Conservation (phyloP, 2,888 invertebrate species). For the Ophioninae sp. region DNA sequence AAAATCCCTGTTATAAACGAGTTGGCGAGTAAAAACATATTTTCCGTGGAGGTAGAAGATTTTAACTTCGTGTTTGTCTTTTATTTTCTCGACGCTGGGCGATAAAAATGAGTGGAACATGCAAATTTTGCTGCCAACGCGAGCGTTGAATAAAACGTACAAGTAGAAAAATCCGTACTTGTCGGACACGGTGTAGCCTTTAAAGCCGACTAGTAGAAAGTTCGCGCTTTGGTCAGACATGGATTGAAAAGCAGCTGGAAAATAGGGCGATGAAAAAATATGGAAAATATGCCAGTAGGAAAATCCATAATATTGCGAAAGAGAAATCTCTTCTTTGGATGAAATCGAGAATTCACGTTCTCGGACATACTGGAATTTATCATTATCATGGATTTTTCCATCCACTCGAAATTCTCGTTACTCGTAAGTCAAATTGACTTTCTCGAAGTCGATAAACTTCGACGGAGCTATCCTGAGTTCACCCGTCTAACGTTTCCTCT, state of each 20-base stretch:
- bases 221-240: slow-evolving; percentile 19
- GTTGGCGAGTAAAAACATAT: slow-evolving; percentile 39
- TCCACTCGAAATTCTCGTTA: slow-evolving; percentile 1
- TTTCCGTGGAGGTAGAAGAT: slow-evolving; percentile 11
- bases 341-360: slow-evolving; percentile 8
- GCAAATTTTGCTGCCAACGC: neutral
- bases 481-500: neutral
- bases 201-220: slow-evolving; percentile 23
- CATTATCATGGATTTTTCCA: slow-evolving; percentile 48
- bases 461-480: slow-evolving; percentile 32
- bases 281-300: neutral
- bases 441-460: slow-evolving; percentile 24
- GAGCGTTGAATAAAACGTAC: neutral
- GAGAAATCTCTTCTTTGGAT: slow-evolving; percentile 1
- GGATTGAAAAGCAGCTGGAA: neutral
- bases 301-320: neutral
- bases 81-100: neutral
- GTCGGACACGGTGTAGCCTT: slow-evolving; percentile 3
- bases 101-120: neutral
- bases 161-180: slow-evolving; percentile 32
- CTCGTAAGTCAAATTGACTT: slow-evolving; percentile 17
- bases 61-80: neutral
- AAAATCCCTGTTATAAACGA: slow-evolving; percentile 13
- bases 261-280: neutral
- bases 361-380: slow-evolving; percentile 33